Conservation (phyloP, 2,113 vertebrate species). For the Sarotherodon lohbergeri region DNA sequence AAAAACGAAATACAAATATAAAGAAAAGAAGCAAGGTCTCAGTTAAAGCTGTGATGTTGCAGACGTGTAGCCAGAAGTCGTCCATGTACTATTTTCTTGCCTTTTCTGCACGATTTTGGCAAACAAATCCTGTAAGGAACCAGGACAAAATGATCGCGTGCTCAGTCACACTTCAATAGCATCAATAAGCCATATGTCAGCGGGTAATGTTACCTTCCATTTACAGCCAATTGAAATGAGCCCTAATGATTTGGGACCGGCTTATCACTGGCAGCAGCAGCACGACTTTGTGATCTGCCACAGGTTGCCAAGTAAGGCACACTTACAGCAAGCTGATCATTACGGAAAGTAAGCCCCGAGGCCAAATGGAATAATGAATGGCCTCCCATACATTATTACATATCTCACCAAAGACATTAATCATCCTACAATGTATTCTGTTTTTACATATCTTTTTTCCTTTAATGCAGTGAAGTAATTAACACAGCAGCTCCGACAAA, state of each 20-base stretch:
- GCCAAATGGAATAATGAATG: slow-evolving; percentile 44
- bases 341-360: slow-evolving; percentile 42
- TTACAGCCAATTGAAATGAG: slow-evolving; percentile 10
- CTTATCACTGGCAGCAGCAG: slow-evolving; percentile 39
- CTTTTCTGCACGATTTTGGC: not conserved
- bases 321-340: slow-evolving; percentile 36
- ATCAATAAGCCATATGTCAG: slow-evolving; percentile 19
- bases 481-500: not conserved
- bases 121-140: not conserved
- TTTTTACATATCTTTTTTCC: slow-evolving; percentile 4
- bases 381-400: slow-evolving; percentile 35
- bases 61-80: not conserved
- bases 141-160: not conserved
- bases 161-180: slow-evolving; percentile 15
- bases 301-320: slow-evolving; percentile 52
- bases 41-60: not conserved
- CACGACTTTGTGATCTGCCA: not conserved
- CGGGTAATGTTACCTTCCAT: not conserved
- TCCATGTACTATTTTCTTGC: not conserved
- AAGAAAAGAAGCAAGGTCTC: not conserved
- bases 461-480: slow-evolving; percentile 10
- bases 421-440: not conserved
- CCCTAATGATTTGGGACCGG: slow-evolving; percentile 19
- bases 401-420: slow-evolving; percentile 14
- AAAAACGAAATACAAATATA: not conserved